phyloP scores from a whole-genome alignment of 2,797 vertebrate species.

The Sebastolobus altivelis region DNA sequence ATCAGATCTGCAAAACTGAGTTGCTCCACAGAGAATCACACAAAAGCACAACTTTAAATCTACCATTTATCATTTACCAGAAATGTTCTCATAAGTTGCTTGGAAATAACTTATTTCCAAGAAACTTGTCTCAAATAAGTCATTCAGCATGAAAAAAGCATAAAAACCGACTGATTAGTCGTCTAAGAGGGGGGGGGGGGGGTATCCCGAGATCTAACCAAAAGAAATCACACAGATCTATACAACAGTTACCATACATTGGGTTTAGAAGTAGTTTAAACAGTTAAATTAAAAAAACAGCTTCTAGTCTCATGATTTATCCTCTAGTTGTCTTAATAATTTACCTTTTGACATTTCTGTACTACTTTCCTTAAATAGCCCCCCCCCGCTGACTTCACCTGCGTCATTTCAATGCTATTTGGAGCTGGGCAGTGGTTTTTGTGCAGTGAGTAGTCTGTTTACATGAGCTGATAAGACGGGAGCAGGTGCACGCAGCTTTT shows the following conservation, averaged over 20 bases:
- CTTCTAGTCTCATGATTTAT: neutral
- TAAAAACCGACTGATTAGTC: too few relatives aligned
- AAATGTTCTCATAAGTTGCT: too few relatives aligned
- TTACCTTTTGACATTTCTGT: neutral
- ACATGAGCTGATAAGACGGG: neutral
- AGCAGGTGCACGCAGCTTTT: conserved; percentile 21
- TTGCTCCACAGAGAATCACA: too few relatives aligned
- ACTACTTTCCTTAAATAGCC: neutral
- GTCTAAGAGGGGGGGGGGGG: too few relatives aligned
- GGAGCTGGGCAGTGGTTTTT: neutral
- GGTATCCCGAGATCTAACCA: neutral
- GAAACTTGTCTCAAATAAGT: too few relatives aligned
- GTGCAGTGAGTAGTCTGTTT: neutral
- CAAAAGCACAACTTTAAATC: too few relatives aligned
- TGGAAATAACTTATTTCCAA: too few relatives aligned
- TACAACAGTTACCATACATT: neutral
- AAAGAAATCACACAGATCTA: neutral
- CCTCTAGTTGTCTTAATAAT: neutral
- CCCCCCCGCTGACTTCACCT: neutral
- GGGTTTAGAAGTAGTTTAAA: neutral
- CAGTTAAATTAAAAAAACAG: neutral
- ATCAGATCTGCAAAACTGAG: too few relatives aligned
- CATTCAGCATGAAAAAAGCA: too few relatives aligned
- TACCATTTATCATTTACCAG: too few relatives aligned
- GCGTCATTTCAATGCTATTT: neutral